These are phyloP conservation scores for Zonotrichia leucophrys DNA, from an alignment of 2,113 vertebrate genomes.

Conservation along the genomic window DNA sequence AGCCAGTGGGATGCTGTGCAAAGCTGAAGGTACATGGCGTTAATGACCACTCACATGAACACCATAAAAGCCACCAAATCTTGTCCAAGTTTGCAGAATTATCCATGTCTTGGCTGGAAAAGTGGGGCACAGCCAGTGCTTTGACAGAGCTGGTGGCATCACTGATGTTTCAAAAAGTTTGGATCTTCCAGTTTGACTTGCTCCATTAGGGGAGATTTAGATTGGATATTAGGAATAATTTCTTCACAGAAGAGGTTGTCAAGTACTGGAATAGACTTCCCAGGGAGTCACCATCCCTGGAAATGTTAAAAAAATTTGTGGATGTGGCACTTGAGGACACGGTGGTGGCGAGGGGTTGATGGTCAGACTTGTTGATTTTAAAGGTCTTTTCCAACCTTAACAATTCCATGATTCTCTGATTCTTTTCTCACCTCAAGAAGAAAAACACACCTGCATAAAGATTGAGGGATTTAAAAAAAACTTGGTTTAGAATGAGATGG, in stretches of 20 bases:
- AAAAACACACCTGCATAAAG: background rate
- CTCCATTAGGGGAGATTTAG: background rate
- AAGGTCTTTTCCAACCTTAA: background rate
- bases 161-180: background rate
- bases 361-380: background rate
- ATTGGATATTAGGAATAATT: background rate
- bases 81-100: background rate
- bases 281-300: background rate
- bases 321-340: background rate
- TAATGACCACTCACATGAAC: background rate
- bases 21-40: background rate
- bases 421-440: rapidly evolving
- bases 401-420: background rate
- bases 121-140: background rate
- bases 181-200: background rate
- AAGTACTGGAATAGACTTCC: background rate
- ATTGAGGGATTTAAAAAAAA: background rate
- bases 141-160: background rate
- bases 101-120: background rate
- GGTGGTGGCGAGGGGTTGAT: background rate
- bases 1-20: background rate
- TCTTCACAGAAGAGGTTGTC: background rate
- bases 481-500: background rate
- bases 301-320: background rate
- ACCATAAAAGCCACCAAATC: background rate